Percentiles rank a stretch among this genome's conserved stretches.
Evolutionary conservation across 1,140 invertebrate genomes (phyloP).

Genomic region (Popillia japonica): DNA sequence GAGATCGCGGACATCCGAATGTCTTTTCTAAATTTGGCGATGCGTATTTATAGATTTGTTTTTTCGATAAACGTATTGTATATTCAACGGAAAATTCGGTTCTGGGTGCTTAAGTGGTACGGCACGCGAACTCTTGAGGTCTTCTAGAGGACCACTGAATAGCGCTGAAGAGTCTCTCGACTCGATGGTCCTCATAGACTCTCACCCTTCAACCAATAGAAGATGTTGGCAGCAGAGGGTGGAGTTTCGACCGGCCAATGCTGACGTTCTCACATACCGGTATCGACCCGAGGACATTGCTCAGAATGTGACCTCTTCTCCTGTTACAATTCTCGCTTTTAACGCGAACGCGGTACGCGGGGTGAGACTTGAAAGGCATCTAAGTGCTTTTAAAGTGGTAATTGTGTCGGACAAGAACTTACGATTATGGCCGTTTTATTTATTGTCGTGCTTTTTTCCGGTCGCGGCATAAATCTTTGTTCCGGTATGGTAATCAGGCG

Average conservation of each 20-base stretch:
- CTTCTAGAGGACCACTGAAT: slow-evolving; percentile 59
- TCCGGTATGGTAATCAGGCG: slow-evolving; percentile 18
- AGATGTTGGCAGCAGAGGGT: slow-evolving; percentile 43
- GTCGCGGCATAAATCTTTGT: slow-evolving; percentile 18
- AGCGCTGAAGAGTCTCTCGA: slow-evolving; percentile 56
- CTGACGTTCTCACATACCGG: background rate
- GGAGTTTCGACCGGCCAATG: slow-evolving; percentile 51
- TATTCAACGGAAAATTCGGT: slow-evolving; percentile 27
- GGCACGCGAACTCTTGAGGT: slow-evolving; percentile 59
- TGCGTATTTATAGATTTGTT: background rate
- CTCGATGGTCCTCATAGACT: slow-evolving; percentile 54
- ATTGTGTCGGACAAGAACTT: slow-evolving; percentile 39
- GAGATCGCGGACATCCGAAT: background rate
- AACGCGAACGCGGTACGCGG: slow-evolving; percentile 8
- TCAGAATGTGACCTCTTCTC: slow-evolving; percentile 36
- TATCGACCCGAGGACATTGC: slow-evolving; percentile 39
- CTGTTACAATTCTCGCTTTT: slow-evolving; percentile 26
- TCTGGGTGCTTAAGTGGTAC: slow-evolving; percentile 50
- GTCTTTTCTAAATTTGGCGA: background rate
- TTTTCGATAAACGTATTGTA: slow-evolving; percentile 23
- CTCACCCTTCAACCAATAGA: slow-evolving; percentile 54
- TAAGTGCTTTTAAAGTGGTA: slow-evolving; percentile 38
- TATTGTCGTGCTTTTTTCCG: slow-evolving; percentile 8
- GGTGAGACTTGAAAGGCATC: slow-evolving; percentile 19
- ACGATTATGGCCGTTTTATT: slow-evolving; percentile 37